A percentile compares a stretch with the other conserved stretches of the same genome.
These are phyloP conservation scores for Pristionchus japonicus DNA, from an alignment of 2,888 invertebrate genomes.

Conservation along the genomic window DNA sequence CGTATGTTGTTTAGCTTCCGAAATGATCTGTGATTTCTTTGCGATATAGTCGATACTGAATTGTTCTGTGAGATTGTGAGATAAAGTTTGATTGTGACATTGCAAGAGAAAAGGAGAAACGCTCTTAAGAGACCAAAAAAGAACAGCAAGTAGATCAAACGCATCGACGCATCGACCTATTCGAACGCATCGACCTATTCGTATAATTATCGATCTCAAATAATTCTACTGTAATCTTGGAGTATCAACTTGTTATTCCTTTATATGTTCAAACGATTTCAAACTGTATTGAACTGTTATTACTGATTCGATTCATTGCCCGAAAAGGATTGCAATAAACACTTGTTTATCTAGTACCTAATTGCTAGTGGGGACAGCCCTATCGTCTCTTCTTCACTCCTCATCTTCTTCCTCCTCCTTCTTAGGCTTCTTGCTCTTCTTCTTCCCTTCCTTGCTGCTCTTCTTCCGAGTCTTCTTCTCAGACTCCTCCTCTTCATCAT, in stretches of 20 bases:
- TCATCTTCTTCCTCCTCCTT: background rate
- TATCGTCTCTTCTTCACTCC: background rate
- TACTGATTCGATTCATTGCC: too few species aligned
- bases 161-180: too few species aligned
- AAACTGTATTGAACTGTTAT: too few species aligned
- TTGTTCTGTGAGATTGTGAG: background rate
- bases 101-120: background rate
- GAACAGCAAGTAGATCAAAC: too few species aligned
- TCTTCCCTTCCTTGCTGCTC: conserved; percentile 8
- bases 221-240: too few species aligned
- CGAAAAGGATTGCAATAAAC: background rate
- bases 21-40: background rate
- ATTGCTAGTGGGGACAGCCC: background rate
- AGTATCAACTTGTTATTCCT: too few species aligned
- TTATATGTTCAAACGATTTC: too few species aligned
- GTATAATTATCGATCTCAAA: too few species aligned
- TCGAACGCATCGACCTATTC: too few species aligned
- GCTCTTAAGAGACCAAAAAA: background rate
- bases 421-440: background rate
- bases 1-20: background rate
- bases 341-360: background rate
- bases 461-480: background rate
- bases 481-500: conserved; percentile 16
- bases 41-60: background rate
- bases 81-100: background rate